These are phyloP conservation scores for Meloidogyne floridensis DNA, from an alignment of 1,140 invertebrate species.

Conservation along the genomic window DNA sequence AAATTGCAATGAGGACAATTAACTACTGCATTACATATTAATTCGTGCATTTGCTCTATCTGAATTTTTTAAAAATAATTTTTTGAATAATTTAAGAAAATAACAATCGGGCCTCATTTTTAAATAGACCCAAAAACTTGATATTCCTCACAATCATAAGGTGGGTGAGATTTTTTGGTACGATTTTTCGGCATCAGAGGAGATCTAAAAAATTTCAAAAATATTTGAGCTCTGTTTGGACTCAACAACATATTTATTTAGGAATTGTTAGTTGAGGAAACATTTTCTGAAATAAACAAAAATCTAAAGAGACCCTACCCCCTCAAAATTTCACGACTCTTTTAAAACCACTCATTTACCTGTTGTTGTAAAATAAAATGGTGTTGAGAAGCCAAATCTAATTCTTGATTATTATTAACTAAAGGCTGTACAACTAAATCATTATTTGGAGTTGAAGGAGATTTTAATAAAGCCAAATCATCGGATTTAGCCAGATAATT, in stretches of 20 bases:
- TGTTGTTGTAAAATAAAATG: constrained; percentile 26
- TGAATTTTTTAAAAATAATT: constrained; percentile 22
- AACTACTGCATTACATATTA: constrained; percentile 56
- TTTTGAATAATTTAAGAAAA: background rate
- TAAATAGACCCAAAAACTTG: too few species aligned
- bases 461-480: background rate
- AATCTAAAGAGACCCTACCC: too few species aligned
- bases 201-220: background rate
- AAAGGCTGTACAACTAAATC: constrained; percentile 1
- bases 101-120: too few species aligned
- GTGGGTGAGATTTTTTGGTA: too few species aligned
- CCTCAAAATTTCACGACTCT: too few species aligned
- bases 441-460: constrained; percentile 6
- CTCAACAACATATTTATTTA: too few species aligned
- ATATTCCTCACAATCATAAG: too few species aligned
- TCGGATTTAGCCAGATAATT: background rate
- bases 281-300: too few species aligned
- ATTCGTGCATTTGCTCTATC: constrained; percentile 43
- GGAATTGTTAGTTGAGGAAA: too few species aligned
- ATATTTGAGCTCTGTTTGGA: background rate
- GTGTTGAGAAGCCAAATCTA: constrained; percentile 19
- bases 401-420: constrained; percentile 12
- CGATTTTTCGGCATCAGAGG: background rate
- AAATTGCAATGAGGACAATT: constrained; percentile 17
- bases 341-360: background rate